These are phyloP conservation scores for Psammodynastes pulverulentus DNA, from an alignment of 2,113 vertebrate genomes.

Conservation along the genomic window DNA sequence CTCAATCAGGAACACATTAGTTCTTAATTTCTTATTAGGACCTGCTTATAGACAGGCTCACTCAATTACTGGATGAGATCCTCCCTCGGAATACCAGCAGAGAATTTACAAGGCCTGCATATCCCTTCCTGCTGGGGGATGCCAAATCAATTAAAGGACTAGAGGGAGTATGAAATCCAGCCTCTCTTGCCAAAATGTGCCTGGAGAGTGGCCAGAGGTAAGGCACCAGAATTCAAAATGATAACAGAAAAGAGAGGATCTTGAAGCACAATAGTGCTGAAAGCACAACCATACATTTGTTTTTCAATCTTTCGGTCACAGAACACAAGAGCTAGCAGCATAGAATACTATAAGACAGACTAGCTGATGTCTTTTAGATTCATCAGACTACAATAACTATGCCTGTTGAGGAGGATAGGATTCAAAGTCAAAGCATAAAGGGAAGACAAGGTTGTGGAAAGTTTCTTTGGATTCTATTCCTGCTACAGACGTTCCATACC, in stretches of 20 bases:
- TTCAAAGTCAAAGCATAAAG: not conserved
- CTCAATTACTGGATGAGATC: conserved; percentile 75
- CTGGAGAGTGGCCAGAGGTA: not conserved
- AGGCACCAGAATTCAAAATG: not conserved
- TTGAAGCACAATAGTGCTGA: not conserved
- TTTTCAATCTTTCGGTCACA: not conserved
- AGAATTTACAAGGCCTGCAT: conserved; percentile 59
- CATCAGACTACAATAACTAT: not conserved
- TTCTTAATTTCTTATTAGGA: conserved; percentile 76
- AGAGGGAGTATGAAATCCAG: conserved; percentile 55
- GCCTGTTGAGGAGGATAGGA: not conserved
- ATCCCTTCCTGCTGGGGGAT: conserved; percentile 42
- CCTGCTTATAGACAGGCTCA: conserved; percentile 71
- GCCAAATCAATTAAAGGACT: conserved; percentile 52
- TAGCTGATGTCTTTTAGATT: not conserved
- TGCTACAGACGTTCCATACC: not conserved
- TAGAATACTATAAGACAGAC: not conserved
- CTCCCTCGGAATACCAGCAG: conserved; percentile 68
- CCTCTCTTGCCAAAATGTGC: not conserved
- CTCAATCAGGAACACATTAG: conserved; percentile 66
- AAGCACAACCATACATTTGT: not conserved
- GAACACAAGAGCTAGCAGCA: not conserved
- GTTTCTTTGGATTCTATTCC: not conserved
- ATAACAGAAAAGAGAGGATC: not conserved
- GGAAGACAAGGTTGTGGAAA: not conserved